Conservation (phyloP, 2,113 vertebrate genomes). For the Stegastes partitus region DNA sequence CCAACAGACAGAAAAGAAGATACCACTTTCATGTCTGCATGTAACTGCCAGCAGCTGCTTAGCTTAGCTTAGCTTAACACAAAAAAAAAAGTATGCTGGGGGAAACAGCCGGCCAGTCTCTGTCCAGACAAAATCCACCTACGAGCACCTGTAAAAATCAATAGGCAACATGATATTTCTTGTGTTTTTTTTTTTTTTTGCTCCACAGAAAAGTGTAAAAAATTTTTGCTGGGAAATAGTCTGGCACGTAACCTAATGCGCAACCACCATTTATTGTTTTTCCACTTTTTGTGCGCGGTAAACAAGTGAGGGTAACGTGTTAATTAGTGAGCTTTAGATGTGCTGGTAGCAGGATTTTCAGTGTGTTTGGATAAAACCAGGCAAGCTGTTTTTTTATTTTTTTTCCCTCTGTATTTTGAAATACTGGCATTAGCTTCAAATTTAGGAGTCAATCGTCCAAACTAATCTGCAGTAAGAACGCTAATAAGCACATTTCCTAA, state of each 20-base stretch:
- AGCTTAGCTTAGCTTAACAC: conserved; percentile 4
- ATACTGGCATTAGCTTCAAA: not conserved
- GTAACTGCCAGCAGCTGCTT: conserved; percentile 12
- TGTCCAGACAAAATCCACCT: conserved; percentile 11
- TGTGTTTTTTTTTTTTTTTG: not conserved
- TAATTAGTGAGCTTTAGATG: conserved; percentile 5
- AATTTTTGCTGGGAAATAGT: not conserved
- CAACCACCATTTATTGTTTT: conserved; percentile 2
- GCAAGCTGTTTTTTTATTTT: not conserved
- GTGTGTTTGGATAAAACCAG: not conserved
- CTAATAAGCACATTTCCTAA: not conserved
- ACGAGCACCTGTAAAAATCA: no score
- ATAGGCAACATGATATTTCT: no score
- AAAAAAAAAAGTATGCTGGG: not conserved
- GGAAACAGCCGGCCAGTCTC: not conserved
- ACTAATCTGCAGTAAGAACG: not conserved
- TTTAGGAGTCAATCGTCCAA: not conserved
- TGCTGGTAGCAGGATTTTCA: not conserved
- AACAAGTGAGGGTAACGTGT: not conserved
- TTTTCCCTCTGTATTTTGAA: not conserved
- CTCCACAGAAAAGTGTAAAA: not conserved
- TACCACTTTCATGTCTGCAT: not conserved
- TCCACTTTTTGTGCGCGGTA: not conserved
- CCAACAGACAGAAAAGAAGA: not conserved
- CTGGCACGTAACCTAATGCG: not conserved